A percentile compares a stretch with the other conserved stretches of the same genome.
phyloP scores from a whole-genome alignment of 2,797 vertebrate genomes.

The Emydoidea blandingii region DNA sequence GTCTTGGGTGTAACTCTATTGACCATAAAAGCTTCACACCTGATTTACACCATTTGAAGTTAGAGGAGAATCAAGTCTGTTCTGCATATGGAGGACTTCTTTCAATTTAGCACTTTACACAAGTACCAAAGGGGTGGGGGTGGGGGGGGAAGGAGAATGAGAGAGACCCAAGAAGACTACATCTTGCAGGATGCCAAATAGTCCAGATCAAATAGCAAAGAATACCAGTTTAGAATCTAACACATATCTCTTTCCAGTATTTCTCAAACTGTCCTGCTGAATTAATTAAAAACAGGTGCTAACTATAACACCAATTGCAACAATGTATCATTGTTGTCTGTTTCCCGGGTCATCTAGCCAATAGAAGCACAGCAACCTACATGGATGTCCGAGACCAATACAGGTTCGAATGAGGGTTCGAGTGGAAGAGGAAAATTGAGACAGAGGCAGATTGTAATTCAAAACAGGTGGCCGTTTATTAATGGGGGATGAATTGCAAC shows the following conservation, averaged over 20 bases:
- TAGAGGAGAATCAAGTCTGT: background rate
- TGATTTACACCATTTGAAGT: background rate
- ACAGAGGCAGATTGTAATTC: too few species aligned
- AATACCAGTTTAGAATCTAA: conserved; percentile 64
- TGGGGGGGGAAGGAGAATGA: conserved; percentile 27
- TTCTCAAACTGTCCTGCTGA: conserved; percentile 72
- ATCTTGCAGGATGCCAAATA: conserved; percentile 41
- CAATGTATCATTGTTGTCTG: conserved; percentile 78
- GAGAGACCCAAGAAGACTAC: background rate
- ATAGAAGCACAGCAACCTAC: conserved; percentile 69
- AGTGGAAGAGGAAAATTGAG: too few species aligned
- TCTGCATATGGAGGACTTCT: background rate
- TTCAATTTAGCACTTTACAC: background rate
- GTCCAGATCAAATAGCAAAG: conserved; percentile 69
- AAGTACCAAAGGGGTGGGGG: conserved; percentile 16
- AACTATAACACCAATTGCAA: conserved; percentile 76
- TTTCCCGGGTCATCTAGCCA: conserved; percentile 75
- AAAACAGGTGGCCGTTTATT: too few species aligned
- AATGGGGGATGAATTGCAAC: too few species aligned
- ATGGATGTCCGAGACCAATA: background rate
- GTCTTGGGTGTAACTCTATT: conserved; percentile 1
- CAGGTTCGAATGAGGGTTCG: too few species aligned
- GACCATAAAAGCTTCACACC: background rate
- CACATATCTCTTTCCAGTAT: conserved; percentile 72
- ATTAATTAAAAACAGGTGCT: conserved; percentile 77